Conservation (phyloP, 2,113 vertebrate genomes). For the Mesitornis unicolor region DNA sequence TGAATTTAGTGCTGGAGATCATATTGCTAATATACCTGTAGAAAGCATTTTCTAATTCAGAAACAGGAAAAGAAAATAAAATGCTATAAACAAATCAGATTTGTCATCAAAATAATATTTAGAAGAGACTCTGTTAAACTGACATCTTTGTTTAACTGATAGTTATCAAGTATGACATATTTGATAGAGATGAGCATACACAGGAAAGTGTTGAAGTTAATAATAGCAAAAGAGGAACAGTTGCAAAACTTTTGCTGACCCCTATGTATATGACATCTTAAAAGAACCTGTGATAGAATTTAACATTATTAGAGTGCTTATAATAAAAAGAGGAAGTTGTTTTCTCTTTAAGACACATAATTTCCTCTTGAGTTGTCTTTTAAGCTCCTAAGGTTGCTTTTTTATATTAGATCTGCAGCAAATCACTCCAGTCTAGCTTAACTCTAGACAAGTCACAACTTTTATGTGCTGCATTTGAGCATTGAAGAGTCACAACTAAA, state of each 20-base stretch:
- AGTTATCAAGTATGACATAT: not conserved
- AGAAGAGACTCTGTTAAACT: not conserved
- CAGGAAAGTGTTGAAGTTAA: not conserved
- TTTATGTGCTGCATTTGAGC: not conserved
- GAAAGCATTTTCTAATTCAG: not conserved
- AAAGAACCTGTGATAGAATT: not conserved
- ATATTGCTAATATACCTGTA: not conserved
- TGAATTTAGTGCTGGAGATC: not conserved
- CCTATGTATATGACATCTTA: not conserved
- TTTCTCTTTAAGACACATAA: not conserved
- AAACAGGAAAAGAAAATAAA: not conserved
- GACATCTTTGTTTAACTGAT: not conserved
- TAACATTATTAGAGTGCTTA: not conserved
- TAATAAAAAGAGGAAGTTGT: not conserved
- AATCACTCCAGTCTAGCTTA: not conserved
- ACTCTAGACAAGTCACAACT: not conserved
- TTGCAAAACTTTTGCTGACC: not conserved
- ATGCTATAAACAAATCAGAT: not conserved
- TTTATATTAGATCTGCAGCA: not conserved
- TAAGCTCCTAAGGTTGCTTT: not conserved
- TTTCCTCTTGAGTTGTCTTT: not conserved
- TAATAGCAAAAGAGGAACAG: not conserved
- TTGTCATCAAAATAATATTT: not conserved
- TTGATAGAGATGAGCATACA: not conserved
- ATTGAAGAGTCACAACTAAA: not conserved